phyloP scores from a whole-genome alignment of 1,140 invertebrate species.

The Planococcus citri region DNA sequence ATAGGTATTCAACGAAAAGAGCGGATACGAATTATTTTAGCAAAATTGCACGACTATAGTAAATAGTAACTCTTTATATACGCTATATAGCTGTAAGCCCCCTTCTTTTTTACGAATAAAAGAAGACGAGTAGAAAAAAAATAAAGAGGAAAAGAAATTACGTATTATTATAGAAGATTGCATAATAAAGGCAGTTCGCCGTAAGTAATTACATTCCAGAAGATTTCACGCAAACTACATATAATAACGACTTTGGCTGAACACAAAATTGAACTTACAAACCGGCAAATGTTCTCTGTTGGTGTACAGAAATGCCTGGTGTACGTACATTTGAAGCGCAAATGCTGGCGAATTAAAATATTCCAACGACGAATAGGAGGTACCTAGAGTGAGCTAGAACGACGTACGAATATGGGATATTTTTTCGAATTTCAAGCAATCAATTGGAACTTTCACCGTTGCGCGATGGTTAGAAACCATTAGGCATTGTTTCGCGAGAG shows the following conservation, averaged over 20 bases:
- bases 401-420: background rate
- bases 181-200: background rate
- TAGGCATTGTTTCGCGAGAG: too few species aligned
- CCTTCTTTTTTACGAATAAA: too few species aligned
- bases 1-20: too few species aligned
- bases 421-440: background rate
- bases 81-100: too few species aligned
- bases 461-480: background rate
- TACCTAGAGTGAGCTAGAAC: too few species aligned
- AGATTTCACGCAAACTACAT: background rate
- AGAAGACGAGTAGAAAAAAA: too few species aligned
- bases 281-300: background rate
- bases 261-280: background rate
- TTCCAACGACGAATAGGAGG: background rate
- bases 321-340: background rate
- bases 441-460: background rate
- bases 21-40: too few species aligned
- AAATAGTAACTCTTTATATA: too few species aligned
- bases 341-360: background rate
- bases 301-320: background rate
- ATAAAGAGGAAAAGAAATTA: too few species aligned
- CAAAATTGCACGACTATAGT: too few species aligned
- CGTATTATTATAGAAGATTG: background rate
- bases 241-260: slow-evolving; percentile 2
- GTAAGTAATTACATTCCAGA: background rate